Base-by-base conservation (phyloP, 2,113 vertebrate species). In the Eulemur rufifrons region DNA sequence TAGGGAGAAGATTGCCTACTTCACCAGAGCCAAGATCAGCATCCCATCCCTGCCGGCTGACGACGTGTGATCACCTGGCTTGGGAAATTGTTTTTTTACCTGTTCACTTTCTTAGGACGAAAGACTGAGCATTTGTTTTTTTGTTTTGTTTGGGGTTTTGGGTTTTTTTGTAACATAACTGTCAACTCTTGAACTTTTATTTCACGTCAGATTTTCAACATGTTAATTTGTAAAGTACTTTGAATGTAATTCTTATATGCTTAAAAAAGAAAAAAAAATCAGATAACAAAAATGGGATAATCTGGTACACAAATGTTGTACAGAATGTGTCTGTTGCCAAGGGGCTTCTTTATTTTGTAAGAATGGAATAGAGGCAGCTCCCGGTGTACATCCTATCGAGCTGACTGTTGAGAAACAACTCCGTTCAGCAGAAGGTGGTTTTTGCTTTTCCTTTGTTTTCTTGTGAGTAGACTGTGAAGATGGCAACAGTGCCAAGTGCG, bases 1-100 rank as follows among this genome's bases (percentile, higher is more conserved):
- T 37, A 99, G 99, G 98, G 99, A 99, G 98, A 99, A 99, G 98
- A 99, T 99, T 9, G 98, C 99, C 12, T 99, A 99, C 95, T 99
- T 99, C 98, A 99, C 99, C 80, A 98, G 99, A 97, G 98, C 99
- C 2, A 99, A 98, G 98, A 99, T 99, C 87, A 99, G 98, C 96
- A 99, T 99, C 97, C 99, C 99, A 20, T 98, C 99, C 88, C 98
- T 99, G 92, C 99, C 99, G 3, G 99, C 98, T 18, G 99, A 99
- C 45, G 99, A 99, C 82, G 99, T 99, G 54, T 99, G 99, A 98
- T 96, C 68, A 34, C 71, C 1, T 95, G 96, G 39, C 94, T 64
- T 64, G 78, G 0, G 27, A 37, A 78, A 84, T 82, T 91, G 68
- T 96, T 95, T 97, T 97, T 97, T 94, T 90, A 93, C 59, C 97